Conservation (phyloP, 2,797 vertebrate genomes). For the Hemibagrus guttatus region DNA sequence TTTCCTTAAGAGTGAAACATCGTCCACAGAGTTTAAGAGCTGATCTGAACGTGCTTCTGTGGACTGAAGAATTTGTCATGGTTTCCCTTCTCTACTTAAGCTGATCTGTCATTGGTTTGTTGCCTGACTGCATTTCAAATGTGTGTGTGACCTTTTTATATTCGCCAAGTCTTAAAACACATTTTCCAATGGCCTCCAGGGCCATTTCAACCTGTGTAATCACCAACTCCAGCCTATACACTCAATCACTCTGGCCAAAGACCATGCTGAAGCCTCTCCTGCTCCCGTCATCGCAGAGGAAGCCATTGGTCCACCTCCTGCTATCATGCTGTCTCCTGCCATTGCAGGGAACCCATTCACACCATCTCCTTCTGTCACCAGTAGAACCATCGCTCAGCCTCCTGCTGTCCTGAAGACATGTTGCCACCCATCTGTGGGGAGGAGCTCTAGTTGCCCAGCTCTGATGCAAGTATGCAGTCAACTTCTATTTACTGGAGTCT, state of each 20-base stretch:
- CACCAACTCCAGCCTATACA: not conserved
- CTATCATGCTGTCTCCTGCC: not conserved
- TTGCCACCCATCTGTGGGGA: conserved; percentile 11
- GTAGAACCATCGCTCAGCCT: not conserved
- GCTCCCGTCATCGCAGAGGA: not conserved
- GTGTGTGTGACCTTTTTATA: too few species aligned
- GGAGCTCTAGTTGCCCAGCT: conserved; percentile 1
- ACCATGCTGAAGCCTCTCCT: not conserved
- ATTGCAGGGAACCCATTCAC: not conserved
- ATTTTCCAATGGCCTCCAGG: not conserved
- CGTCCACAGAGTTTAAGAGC: not conserved
- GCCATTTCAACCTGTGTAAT: not conserved
- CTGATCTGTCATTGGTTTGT: not conserved
- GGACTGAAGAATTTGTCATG: not conserved
- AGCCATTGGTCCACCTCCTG: conserved; percentile 13
- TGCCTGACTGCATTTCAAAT: not conserved
- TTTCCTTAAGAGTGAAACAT: not conserved
- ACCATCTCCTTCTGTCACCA: conserved; percentile 8
- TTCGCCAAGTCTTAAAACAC: not conserved
- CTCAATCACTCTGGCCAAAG: not conserved
- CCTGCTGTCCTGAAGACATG: not conserved
- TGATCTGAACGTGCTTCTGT: not conserved
- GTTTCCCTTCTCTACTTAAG: not conserved
- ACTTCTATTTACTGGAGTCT: not conserved
- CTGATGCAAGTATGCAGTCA: not conserved